Base-by-base conservation (phyloP, 2,888 invertebrate genomes). In the Cataglyphis rosenhaueri region DNA sequence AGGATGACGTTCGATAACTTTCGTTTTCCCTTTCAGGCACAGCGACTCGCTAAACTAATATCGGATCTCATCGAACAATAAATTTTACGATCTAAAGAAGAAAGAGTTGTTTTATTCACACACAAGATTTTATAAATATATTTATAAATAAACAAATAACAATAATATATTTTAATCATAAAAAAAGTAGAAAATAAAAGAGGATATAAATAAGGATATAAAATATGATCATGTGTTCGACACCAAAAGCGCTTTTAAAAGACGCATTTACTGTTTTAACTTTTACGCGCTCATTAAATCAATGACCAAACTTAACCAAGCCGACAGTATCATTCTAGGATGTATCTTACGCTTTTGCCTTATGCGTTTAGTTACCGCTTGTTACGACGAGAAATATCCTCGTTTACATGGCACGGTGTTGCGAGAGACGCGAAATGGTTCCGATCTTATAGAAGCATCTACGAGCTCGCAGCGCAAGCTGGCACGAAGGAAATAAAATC, bases 201-300 rank as follows among this genome's bases (percentile, higher is more conserved):
- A 61, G 35, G 29, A 29, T 59, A 70, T 52, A 32, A 66, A 55
- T 64, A 41, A 64, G 21, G 55, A 65, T 76, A 78, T 88, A 88
- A 90, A 90, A 70, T 79, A 85, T 78, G 68, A 59, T 29, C 86
- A 81, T 87, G 87, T 79, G 88, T 88, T 35, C 5, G 35, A 84
- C 8, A 2, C 84, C 82, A 83, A 75, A 85, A 88, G 86, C 85
- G 84, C 85, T 88, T 89, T 87, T 86, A 89, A 86, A 84, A 83
- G 85, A 87, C 1, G 8, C 90, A 88, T 86, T 92, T 91, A 86
- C 87, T 87, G 91, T 88, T 91, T 89, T 89, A 92, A 93, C 90
- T 92, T 92, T 93, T 91, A 92, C 87, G 88, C 84, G 86, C 84
- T 91, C 91, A 86, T 91, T 92, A 91, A 91, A 90, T 86, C 88